Evolutionary conservation across 2,113 vertebrate genomes (phyloP).

Genomic region (Phoxinus phoxinus): DNA sequence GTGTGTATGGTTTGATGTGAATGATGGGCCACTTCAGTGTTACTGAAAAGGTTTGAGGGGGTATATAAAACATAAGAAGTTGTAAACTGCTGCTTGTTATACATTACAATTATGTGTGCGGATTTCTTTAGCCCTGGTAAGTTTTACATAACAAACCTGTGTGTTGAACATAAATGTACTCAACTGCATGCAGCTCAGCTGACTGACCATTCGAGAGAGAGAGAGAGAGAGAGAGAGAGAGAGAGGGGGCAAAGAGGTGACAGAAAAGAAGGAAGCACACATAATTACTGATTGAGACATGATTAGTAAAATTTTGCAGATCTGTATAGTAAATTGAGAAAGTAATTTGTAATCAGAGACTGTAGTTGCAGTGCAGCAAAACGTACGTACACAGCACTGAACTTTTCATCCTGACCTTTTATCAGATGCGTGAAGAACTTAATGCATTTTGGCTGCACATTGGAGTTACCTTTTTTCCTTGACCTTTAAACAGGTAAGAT

Average conservation of each 20-base stretch:
- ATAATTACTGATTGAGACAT: constrained; percentile 23
- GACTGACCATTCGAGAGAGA: constrained; percentile 17
- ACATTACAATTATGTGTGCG: background rate
- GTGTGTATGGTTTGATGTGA: background rate
- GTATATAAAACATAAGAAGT: background rate
- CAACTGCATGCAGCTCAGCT: constrained; percentile 19
- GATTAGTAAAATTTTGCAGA: constrained; percentile 13
- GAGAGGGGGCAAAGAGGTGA: background rate
- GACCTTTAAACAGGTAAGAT: constrained; percentile 42
- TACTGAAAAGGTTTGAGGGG: background rate
- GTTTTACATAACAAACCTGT: background rate
- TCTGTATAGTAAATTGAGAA: constrained; percentile 2
- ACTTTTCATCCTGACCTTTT: constrained; percentile 27
- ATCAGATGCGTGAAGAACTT: background rate
- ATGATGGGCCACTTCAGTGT: background rate
- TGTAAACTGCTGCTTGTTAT: too few relatives aligned
- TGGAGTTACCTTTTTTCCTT: constrained; percentile 18
- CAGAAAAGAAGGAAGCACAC: background rate
- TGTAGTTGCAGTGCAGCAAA: constrained; percentile 3
- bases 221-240: background rate
- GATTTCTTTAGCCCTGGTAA: background rate
- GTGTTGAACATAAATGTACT: constrained; percentile 15
- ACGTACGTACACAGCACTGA: background rate
- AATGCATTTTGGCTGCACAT: background rate
- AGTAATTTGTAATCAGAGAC: background rate